Base-by-base conservation (phyloP, 2,797 vertebrate genomes). In the Percopsis omiscomaycus region DNA sequence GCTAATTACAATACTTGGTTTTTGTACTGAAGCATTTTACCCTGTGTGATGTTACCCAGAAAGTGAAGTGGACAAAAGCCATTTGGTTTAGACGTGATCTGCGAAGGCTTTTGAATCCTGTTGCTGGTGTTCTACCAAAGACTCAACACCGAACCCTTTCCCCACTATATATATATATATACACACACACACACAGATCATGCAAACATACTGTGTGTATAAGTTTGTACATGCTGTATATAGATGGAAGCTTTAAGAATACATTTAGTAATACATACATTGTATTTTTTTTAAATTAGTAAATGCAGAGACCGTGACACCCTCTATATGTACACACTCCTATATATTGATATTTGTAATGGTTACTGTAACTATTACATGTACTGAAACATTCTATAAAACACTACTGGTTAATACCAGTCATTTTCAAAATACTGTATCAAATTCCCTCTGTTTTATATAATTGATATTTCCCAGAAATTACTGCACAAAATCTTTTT, bases 111-210 rank as follows among this genome's bases (percentile, higher is more conserved):
- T 74, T 69, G 81, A 67, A 86, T 82, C 63, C 66, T 53, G 78
- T 76, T 89, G 85, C 86, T 88, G 73, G 67, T 56, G 61, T 88
- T 64, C 77, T 89, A 91, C 92, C 91, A 93, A 93, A 94, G 90
- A 92, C 79, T 80, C 79, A 62, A 64, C 48, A 63, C 71, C 75
- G 76, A 73, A 72, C 78, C 76, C 44, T 11, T 65, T 54, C 57
- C 72, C 56, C 74, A 14, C 16, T 62, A 61, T 56, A 22, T 61
- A 22, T 22, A 22, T 22, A 22, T 50, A 4, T 50, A 50, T 51
- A 51, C n/a, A 49, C n/a, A 50, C 6, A 64, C 55, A 63, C 47
- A 68, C 67, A 66, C 46, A 71, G 46, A 53, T 15, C 59, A 64
- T 51, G 52, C 59, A 14, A 63, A 73, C 64, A 57, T 52, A 46